Evolutionary conservation across 1,140 invertebrate genomes (phyloP).

Genomic region (Bombus affinis): DNA sequence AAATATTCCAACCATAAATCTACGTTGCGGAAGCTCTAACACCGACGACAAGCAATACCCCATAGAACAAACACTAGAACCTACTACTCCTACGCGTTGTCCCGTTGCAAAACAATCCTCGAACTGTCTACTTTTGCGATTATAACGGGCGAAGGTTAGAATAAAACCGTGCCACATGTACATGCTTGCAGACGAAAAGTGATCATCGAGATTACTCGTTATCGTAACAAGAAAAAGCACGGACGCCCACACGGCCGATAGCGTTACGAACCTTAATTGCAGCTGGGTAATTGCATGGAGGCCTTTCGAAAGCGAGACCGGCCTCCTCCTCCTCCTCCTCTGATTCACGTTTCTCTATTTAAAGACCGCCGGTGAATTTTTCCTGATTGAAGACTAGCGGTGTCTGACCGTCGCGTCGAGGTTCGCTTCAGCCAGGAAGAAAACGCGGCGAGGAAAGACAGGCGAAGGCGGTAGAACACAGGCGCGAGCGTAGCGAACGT

Average conservation of each 20-base stretch:
- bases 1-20: too few relatives aligned
- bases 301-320: constrained; percentile 30
- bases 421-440: constrained; percentile 17
- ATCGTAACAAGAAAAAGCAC: background rate
- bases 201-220: background rate
- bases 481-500: constrained; percentile 11
- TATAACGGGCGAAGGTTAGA: too few relatives aligned
- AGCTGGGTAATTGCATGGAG: constrained; percentile 21
- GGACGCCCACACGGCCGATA: constrained; percentile 34
- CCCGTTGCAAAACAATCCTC: too few relatives aligned
- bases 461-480: constrained; percentile 23
- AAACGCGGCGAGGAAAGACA: constrained; percentile 37
- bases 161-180: background rate
- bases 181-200: too few relatives aligned
- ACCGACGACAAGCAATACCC: too few relatives aligned
- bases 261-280: constrained; percentile 45
- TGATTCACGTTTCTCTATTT: constrained; percentile 19
- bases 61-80: too few relatives aligned
- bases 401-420: too few relatives aligned
- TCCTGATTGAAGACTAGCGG: too few relatives aligned
- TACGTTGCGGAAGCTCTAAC: too few relatives aligned
- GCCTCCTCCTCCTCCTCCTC: background rate
- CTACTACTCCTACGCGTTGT: too few relatives aligned
- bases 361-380: background rate
- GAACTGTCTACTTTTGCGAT: too few relatives aligned